Base-by-base conservation (phyloP, 2,797 vertebrate genomes). In the Alectoris magna region DNA sequence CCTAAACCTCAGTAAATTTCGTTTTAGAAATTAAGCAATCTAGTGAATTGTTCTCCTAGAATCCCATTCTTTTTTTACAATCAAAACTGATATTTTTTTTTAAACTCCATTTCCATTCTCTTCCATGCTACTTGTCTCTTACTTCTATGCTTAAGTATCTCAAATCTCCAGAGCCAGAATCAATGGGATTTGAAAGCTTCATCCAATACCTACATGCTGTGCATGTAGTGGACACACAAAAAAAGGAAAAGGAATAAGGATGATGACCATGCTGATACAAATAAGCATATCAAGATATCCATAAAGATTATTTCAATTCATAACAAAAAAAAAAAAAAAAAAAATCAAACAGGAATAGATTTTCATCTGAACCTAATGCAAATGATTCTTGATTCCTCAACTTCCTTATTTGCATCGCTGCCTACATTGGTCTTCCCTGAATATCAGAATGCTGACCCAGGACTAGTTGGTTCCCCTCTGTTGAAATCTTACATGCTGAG, bases 161-260 rank as follows among this genome's bases (percentile, higher is more conserved):
- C 1, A 3, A 11, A 19, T 29, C 49, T 80, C 62, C 34, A 66
- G 31, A 80, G 7, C 5, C 82, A 59, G 11, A 41, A 80, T 59
- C 69, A 87, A 66, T 15, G 16, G 36, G 46, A 75, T 92, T 55
- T 85, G 55, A 89, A 83, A 63, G n/a, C 46, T 90, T 95, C 73
- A 78, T 34, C n/a, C 55, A 72, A 24, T 13, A 69, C 15, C 41
- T 80, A 84, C 56, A 79, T 80, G 58, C 41, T 62, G 22, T 49
- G 49, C 8, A 8, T 11, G 9, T 59, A 39, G 34, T 46, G 59
- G 69, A 68, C 12, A 63, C n/a, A 87, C 9, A 48, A 21, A 10
- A 10, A 86, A 38, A 77, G 36, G 29, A 84, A 91, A 84, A 80
- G 26, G 1, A 85, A 24, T 70, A 87, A 79, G 69, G 44, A 78